Evolutionary conservation across 2,888 invertebrate genomes (phyloP), one percentile per base, ranked within the genome.

Genomic region (Tetranychus piercei): DNA sequence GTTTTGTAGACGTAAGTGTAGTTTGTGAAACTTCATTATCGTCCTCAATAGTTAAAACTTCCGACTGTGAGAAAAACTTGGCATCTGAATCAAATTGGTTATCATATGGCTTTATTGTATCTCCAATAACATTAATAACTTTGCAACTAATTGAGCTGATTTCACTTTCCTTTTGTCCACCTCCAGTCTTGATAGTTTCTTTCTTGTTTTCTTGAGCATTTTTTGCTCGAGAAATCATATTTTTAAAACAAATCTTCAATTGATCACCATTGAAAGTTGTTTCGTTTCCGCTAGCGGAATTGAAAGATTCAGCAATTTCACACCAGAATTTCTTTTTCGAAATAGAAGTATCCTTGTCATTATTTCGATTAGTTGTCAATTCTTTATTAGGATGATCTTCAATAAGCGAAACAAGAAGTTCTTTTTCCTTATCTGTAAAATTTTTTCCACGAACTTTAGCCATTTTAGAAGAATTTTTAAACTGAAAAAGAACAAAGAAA

Each of bases 161-260:
- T 45, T 8, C 15, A 8, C 1, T 11, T 15, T 3, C 8, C 15
- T 45, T 45, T 11, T 8, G 8, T 1, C 45, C 45, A 45, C 45
- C 45, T 2, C 45, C 45, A 45, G 45, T 71, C 6, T 71, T 34
- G 1, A 20, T 71, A 1, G 71, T 44, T 18, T 71, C 18, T n/a
- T 44, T 34, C 6, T 71, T 71, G 71, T n/a, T 7, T 71, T 71
- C 71, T 18, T 18, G 18, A 20, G 34, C 71, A n/a, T 23, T 43
- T 71, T 71, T 71, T 1, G 71, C 43, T 2, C 44, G 34, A 34
- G 8, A 5, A 4, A n/a, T 3, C 18, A 71, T 18, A 7, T 71
- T 71, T 43, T 71, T 71, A 23, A 71, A 71, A 34, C 34, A 71
- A 71, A 43, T 23, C 22, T 71, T 71, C 18, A 71, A 22, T 2